Conservation (phyloP, 2,797 vertebrate species). For the Catamblyrhynchus diadema region DNA sequence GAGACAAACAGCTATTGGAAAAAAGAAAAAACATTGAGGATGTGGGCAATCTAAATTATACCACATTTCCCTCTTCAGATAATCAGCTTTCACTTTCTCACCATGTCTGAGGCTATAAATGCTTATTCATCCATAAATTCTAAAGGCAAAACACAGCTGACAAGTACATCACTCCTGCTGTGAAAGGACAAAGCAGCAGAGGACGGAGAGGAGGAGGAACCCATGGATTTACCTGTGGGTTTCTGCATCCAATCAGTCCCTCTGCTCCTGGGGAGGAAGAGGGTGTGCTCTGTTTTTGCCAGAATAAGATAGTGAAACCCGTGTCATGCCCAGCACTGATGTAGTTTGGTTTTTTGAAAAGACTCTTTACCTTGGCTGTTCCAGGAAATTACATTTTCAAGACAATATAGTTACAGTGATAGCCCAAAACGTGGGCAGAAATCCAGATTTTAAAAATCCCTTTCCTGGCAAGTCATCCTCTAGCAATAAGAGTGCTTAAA, state of each 20-base stretch:
- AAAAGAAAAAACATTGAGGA: not conserved
- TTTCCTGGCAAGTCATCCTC: conserved; percentile 16
- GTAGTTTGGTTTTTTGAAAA: not conserved
- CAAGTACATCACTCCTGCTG: not conserved
- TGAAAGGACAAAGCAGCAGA: not conserved
- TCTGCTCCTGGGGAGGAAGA: not conserved
- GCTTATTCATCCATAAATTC: not conserved
- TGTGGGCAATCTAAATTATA: not conserved
- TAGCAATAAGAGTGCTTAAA: not conserved
- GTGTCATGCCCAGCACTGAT: not conserved
- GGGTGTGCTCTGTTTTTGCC: conserved; percentile 38
- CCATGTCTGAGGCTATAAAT: not conserved
- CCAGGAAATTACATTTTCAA: conserved; percentile 28
- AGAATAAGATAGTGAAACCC: not conserved
- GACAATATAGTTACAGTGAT: not conserved
- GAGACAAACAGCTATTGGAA: not conserved
- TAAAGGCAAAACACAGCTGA: not conserved
- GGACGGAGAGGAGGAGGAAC: not conserved
- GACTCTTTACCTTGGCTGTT: not conserved
- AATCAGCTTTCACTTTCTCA: conserved; percentile 8
- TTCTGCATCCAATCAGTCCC: not conserved
- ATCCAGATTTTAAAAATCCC: conserved; percentile 17
- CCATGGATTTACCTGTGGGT: not conserved
- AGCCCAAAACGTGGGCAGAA: not conserved
- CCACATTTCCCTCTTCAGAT: not conserved